Evolutionary conservation across 2,113 vertebrate species (phyloP), one percentile per base, ranked within the genome.

Genomic region (Heloderma charlesbogerti): DNA sequence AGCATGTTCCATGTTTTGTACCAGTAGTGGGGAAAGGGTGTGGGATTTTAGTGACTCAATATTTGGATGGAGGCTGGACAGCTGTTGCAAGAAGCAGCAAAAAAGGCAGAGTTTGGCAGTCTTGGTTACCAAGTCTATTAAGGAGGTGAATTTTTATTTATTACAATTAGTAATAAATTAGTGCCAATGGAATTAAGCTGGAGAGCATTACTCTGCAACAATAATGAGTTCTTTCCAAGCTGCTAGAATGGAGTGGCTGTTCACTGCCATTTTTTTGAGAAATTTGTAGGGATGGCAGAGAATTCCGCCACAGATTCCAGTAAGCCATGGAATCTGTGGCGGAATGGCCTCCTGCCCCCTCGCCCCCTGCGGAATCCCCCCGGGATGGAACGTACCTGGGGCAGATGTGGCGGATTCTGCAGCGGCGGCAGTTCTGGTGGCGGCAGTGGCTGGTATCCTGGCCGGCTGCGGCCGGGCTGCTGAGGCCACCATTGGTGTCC

Each of bases 151-250:
- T 90, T 94, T n/a, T 93, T 91, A 92, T 93, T 93, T 88, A 87
- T 93, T 95, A 91, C 34, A 43, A 54, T 89, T n/a, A n/a, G 67
- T 93, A 95, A 92, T n/a, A n/a, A n/a, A n/a, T 95, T 96, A 87
- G 9, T 78, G 72, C 63, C 89, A 5, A 6, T 29, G 63, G 75
- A 6, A 2, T 90, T 89, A 93, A 89, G 71, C 45, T 91, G 89
- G 87, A 87, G 43, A 91, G 79, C 88, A 9, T 10, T 74, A n/a
- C 78, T 82, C 48, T 82, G 74, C 80, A 87, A 51, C 74, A 92
- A 57, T 77, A 90, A 57, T 1, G 0, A 93, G 6, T 72, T 93
- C 67, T 95, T 91, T 95, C 93, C 88, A 91, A 37, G 31, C 86
- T 25, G 79, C 79, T 67, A n/a, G 84, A 87, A 90, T 34, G 9